Evolutionary conservation across 2,113 vertebrate species (phyloP).

Genomic region (Thunnus maccoyii): DNA sequence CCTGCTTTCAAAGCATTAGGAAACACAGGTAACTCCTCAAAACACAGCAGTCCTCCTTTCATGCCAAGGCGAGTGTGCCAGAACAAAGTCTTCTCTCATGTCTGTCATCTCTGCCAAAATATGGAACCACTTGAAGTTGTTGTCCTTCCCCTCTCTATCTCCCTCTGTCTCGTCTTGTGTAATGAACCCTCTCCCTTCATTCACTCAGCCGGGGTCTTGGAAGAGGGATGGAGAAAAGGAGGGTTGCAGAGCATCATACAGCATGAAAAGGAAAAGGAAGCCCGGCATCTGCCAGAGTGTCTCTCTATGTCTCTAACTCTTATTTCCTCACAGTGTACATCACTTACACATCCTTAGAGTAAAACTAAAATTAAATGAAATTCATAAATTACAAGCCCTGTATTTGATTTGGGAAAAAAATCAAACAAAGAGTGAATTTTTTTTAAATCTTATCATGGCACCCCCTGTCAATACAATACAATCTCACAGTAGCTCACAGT

Average conservation of each 20-base stretch:
- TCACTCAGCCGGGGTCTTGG: constrained; percentile 49
- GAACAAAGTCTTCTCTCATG: constrained; percentile 65
- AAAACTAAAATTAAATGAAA: not conserved
- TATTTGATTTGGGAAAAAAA: not conserved
- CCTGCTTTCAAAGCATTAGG: constrained; percentile 51
- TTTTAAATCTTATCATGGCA: too few relatives aligned
- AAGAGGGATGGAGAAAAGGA: constrained; percentile 38
- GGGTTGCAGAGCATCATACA: constrained; percentile 43
- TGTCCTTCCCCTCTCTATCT: constrained; percentile 29
- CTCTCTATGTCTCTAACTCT: constrained; percentile 13
- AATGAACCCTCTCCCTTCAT: constrained; percentile 60
- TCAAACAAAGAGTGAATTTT: not conserved
- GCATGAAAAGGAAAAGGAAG: constrained; percentile 42
- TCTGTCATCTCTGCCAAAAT: constrained; percentile 62
- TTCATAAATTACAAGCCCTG: not conserved
- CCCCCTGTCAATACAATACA: too few relatives aligned
- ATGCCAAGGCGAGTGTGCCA: constrained; percentile 44
- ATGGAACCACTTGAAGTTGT: constrained; percentile 53
- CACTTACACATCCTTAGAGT: constrained; percentile 12
- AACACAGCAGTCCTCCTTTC: constrained; percentile 61
- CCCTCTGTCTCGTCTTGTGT: constrained; percentile 43
- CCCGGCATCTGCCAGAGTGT: constrained; percentile 55
- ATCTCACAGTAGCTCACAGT: too few relatives aligned
- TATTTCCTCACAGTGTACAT: constrained; percentile 5
- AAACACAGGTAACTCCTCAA: constrained; percentile 68